Base-by-base conservation (phyloP, 1,140 invertebrate species). In the Harlomillsia oculata region DNA sequence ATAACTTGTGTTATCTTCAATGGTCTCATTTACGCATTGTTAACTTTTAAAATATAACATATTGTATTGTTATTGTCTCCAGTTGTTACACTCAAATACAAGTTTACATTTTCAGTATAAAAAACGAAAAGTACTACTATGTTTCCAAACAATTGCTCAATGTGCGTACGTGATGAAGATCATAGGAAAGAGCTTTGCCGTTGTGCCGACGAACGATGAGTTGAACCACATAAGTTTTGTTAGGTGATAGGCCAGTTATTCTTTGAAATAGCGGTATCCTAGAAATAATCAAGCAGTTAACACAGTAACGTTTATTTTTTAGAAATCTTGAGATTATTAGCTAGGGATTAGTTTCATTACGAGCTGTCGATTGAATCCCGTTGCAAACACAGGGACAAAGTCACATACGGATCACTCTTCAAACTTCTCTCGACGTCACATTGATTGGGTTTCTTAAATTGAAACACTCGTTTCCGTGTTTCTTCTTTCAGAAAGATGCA, bases 161-260 rank as follows among this genome's bases (percentile, higher is more conserved):
- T 9, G 75, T 76, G 45, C 69, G 52, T 0, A 74, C 72, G 60
- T 71, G 69, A 25, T 72, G 65, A 8, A 75, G 54, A 64, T 75
- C 69, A 57, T 76, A 76, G 6, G 74, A 73, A 14, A 76, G 60
- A 11, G 71, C 67, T 63, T 70, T 72, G 45, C 74, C 74, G 45
- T 68, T 67, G 21, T 66, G 66, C 53, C 74, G 72, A 41, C 69
- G 68, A 4, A 74, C 69, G 9, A 71, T 74, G 1, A 76, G 69
- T 63, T 75, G 74, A 5, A 75, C 66, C 3, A 72, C 62, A 54
- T 76, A 76, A 45, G 54, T 67, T 60, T 66, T 66, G 3, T 68
- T 69, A 13, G 72, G 66, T 32, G 68, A 69, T 25, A 76, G 60
- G 8, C 71, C 65, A n/a, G 45, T 59, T 5, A 76, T 71, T 53